phyloP scores from a whole-genome alignment of 2,888 invertebrate genomes.

The Mallateleia sp. region DNA sequence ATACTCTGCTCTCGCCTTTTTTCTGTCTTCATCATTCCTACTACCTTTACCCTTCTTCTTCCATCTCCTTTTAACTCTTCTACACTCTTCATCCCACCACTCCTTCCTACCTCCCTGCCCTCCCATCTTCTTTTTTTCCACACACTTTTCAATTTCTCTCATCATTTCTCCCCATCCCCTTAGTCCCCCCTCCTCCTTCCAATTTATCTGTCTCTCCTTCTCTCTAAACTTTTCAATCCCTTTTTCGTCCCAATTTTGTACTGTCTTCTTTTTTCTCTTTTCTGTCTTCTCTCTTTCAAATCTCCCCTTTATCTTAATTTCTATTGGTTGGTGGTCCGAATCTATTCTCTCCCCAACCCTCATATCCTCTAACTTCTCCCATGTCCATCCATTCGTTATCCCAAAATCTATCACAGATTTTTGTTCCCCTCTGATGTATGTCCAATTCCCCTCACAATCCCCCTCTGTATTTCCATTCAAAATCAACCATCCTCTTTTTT shows the following conservation, averaged over 20 bases:
- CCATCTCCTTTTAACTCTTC: not conserved
- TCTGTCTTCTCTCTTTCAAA: not conserved
- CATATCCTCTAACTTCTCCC: not conserved
- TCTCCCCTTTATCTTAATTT: not conserved
- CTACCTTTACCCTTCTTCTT: not conserved
- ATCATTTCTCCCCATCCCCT: not conserved
- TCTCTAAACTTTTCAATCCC: not conserved
- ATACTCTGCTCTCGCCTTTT: not conserved
- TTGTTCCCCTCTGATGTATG: not conserved
- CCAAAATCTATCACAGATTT: not conserved
- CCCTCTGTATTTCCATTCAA: not conserved
- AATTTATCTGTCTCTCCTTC: not conserved
- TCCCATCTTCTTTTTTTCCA: not conserved
- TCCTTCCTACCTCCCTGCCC: not conserved
- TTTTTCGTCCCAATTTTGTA: no score
- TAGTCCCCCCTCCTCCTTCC: not conserved
- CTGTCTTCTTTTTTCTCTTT: no score
- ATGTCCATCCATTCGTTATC: not conserved
- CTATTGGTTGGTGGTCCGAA: not conserved
- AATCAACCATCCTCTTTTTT: no score
- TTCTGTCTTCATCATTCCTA: not conserved
- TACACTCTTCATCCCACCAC: slow-evolving; percentile 11
- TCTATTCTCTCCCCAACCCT: not conserved
- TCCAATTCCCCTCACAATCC: not conserved
- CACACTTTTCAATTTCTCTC: not conserved